Percentiles rank a stretch among this genome's conserved stretches.
phyloP scores from a whole-genome alignment of 2,113 vertebrate genomes.

The Pogona vitticeps region DNA sequence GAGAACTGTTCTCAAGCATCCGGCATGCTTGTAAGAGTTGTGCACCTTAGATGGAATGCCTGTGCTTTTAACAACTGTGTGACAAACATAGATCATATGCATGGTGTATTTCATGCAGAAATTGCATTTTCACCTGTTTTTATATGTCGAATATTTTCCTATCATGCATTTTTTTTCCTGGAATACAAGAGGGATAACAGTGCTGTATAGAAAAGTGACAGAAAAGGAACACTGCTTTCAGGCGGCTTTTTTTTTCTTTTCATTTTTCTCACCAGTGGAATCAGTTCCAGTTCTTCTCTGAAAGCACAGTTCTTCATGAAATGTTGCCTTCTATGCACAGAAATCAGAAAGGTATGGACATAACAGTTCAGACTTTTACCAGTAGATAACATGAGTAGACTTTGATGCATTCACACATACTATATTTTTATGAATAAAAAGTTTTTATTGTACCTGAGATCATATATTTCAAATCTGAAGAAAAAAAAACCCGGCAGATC shows the following conservation, averaged over 20 bases:
- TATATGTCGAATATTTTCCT: neutral
- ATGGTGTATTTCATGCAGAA: neutral
- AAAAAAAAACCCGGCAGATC: slow-evolving; percentile 40
- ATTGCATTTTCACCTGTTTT: neutral
- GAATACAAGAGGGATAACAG: neutral
- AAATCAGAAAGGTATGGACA: neutral
- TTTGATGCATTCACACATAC: neutral
- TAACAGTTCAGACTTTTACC: neutral
- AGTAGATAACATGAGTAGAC: neutral
- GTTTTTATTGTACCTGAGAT: slow-evolving; percentile 78
- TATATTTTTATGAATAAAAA: slow-evolving; percentile 47
- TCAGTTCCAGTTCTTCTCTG: too few species aligned
- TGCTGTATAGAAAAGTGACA: neutral
- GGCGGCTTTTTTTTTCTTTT: neutral
- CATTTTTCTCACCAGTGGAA: too few species aligned
- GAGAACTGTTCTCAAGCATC: neutral
- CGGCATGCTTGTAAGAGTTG: neutral
- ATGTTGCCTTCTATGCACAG: neutral
- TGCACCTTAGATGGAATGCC: too few species aligned
- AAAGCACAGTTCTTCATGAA: neutral
- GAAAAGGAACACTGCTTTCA: neutral
- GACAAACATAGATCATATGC: neutral
- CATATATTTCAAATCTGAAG: slow-evolving; percentile 62
- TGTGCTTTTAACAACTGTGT: neutral
- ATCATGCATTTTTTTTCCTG: neutral